Evolutionary conservation across 2,113 vertebrate species (phyloP), one percentile per base, ranked within the genome.

Genomic region (Mobula birostris): DNA sequence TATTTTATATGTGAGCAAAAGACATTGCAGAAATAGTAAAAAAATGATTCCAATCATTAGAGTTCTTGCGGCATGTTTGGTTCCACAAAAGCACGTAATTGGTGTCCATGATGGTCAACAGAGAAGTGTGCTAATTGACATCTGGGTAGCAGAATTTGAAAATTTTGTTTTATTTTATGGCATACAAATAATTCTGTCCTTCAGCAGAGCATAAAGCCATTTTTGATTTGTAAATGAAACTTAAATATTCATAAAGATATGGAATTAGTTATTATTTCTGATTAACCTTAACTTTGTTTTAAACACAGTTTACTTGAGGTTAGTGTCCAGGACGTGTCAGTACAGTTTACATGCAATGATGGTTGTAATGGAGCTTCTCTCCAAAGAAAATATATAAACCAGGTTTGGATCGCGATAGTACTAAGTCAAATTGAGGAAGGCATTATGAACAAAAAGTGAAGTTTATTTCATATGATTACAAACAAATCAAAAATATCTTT

Each of bases 1-100:
- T 97, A 97, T 97, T 96, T 97, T 97, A 96, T 97, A 95, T 96
- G 97, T 97, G 97, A 97, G 96, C 96, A 96, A 96, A 95, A 96
- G 96, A 96, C 96, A 96, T 97, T 97, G 96, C 96, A 96, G 96
- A 97, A 97, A 96, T 96, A 95, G 97, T 95, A 95, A 96, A 24
- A 36, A 94, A 94, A 36, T 93, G 68, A 74, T 76, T 93, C 68
- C 24, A 93, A 96, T 95, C 95, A 95, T 95, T 96, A 95, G 96
- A 96, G 97, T 97, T 96, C 96, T 95, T 70, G 94, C 94, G 87
- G n/a, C 24, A 15, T 66, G 32, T 74, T 74, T 72, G 72, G 91
- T 70, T 92, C 70, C 56, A 24, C 58, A 58, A 76, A 74, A 96
- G 94, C 95, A 96, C 36, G 68, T 56, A 48, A 40, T 93, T 93